Conservation (phyloP, 2,888 invertebrate species). For the Hemithea aestivaria region DNA sequence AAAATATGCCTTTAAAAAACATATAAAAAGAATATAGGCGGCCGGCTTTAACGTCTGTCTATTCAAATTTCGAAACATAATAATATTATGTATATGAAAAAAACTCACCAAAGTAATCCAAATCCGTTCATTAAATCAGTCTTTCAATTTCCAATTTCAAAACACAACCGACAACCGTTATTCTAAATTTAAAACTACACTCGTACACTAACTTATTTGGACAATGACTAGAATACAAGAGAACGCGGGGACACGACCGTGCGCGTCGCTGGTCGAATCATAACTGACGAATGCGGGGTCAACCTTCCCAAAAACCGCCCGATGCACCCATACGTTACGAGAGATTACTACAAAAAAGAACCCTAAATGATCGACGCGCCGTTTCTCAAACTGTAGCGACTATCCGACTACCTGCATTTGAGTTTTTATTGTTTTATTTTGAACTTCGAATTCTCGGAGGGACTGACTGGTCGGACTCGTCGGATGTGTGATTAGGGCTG, state of each 20-base stretch:
- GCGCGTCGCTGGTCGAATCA: constrained; percentile 68
- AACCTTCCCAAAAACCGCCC: constrained; percentile 62
- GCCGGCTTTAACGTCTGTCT: no score
- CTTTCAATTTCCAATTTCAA: constrained; percentile 38
- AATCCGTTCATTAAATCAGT: constrained; percentile 73
- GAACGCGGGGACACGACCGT: constrained; percentile 62
- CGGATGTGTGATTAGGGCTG: background rate
- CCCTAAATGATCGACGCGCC: constrained; percentile 66
- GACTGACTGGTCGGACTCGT: background rate
- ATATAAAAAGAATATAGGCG: constrained; percentile 13
- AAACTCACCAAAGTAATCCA: constrained; percentile 73
- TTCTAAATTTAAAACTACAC: constrained; percentile 43
- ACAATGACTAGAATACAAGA: constrained; percentile 74
- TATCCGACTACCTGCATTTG: constrained; percentile 24
- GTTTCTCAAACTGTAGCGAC: constrained; percentile 59
- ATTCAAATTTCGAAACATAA: no score
- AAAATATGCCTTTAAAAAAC: constrained; percentile 16
- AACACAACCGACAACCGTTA: constrained; percentile 35
- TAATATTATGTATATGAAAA: constrained; percentile 2
- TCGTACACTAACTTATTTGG: constrained; percentile 55
- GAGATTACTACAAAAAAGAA: constrained; percentile 75
- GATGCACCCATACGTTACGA: constrained; percentile 71
- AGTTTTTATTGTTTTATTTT: constrained; percentile 28
- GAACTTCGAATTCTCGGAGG: constrained; percentile 5
- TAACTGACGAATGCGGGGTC: constrained; percentile 67